Conservation (phyloP, 2,113 vertebrate genomes). For the Phaethon lepturus region DNA sequence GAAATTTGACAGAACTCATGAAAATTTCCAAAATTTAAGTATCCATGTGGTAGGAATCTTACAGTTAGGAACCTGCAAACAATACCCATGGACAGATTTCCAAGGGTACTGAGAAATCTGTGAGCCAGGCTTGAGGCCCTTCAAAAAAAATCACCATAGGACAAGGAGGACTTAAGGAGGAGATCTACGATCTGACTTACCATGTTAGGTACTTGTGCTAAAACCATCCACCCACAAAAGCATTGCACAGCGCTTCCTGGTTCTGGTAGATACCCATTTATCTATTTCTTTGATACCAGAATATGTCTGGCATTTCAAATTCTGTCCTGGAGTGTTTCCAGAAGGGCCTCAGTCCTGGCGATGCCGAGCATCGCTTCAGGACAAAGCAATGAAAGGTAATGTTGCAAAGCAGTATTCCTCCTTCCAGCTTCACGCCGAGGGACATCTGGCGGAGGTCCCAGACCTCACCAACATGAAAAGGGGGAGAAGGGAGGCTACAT, state of each 20-base stretch:
- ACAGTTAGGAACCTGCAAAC: neutral
- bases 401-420: neutral
- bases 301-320: neutral
- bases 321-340: neutral
- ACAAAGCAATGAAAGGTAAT: rapidly evolving
- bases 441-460: neutral
- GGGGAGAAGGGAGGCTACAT: rapidly evolving
- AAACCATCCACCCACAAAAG: neutral
- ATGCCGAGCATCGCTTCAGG: neutral
- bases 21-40: neutral
- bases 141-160: neutral
- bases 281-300: neutral
- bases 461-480: neutral
- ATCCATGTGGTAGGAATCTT: neutral
- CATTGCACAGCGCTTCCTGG: neutral
- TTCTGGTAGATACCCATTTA: neutral
- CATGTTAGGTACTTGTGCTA: neutral
- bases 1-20: neutral
- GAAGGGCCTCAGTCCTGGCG: neutral
- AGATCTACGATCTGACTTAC: neutral
- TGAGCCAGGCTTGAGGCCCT: neutral
- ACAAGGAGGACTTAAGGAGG: neutral
- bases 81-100: neutral
- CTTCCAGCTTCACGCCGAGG: neutral
- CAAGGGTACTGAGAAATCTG: neutral